phyloP scores from a whole-genome alignment of 2,797 vertebrate species.

The Rhynchotus rufescens region DNA sequence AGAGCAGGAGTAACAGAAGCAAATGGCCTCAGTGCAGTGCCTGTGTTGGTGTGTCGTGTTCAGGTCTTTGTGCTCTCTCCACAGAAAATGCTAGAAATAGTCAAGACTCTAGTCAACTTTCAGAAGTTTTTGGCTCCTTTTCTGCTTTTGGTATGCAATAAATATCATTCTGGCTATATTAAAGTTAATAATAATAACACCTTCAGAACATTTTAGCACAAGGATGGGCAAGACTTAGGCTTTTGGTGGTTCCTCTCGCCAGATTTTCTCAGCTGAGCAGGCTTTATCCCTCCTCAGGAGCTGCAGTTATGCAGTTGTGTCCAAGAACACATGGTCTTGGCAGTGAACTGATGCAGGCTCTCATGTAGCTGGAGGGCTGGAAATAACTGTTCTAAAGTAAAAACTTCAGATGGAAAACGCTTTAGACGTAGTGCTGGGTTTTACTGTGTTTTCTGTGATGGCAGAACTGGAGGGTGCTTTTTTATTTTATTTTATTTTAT shows the following conservation, averaged over 20 bases:
- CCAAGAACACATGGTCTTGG: conserved; percentile 53
- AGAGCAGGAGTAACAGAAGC: neutral
- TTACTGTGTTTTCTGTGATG: neutral
- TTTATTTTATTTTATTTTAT: neutral
- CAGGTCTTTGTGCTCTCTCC: conserved; percentile 14
- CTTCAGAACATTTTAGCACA: conserved; percentile 24
- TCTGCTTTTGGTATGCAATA: neutral
- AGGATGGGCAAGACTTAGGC: conserved; percentile 24
- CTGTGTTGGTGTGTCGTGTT: neutral
- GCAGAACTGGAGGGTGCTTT: neutral
- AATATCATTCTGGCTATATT: neutral
- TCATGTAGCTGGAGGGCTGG: conserved; percentile 37
- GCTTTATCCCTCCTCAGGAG: neutral
- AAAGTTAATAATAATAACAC: neutral
- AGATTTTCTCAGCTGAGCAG: conserved; percentile 47
- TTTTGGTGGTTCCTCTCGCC: neutral
- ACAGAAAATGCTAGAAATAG: conserved; percentile 42
- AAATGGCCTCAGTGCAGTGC: neutral
- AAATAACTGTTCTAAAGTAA: conserved; percentile 18
- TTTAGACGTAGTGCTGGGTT: neutral
- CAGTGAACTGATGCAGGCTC: neutral
- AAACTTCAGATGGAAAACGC: neutral
- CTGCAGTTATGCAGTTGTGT: neutral
- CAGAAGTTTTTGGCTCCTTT: conserved; percentile 21
- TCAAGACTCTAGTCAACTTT: neutral